A percentile compares a stretch with the other conserved stretches of the same genome.
Evolutionary conservation across 2,888 invertebrate genomes (phyloP).

Genomic region (Zonitis immaculata): DNA sequence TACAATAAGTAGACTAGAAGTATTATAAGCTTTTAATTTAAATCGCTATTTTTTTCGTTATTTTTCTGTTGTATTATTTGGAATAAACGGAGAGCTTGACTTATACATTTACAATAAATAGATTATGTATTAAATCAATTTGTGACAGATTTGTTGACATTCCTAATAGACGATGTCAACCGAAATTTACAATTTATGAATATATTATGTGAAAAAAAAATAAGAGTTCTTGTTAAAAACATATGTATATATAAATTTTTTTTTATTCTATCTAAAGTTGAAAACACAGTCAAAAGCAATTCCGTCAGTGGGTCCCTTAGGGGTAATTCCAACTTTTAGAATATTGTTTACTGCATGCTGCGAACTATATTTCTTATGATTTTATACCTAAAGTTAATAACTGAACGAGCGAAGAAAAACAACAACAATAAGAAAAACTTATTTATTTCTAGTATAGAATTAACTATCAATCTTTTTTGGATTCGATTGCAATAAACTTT

Average conservation of each 20-base stretch:
- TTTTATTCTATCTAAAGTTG: conserved; percentile 31
- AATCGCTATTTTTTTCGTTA: no score
- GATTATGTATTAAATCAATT: no score
- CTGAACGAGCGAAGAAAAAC: not conserved
- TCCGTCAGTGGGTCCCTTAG: conserved; percentile 27
- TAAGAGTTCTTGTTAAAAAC: no score
- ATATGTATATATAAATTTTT: no score
- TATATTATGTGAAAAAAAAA: no score
- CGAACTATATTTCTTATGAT: conserved; percentile 15
- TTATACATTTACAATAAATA: no score
- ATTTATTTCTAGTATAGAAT: not conserved
- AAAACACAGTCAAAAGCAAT: conserved; percentile 31
- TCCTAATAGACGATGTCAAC: no score
- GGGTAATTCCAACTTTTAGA: conserved; percentile 31
- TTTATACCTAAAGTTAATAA: not conserved
- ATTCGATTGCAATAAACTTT: not conserved
- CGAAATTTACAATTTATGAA: no score
- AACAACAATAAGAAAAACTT: not conserved
- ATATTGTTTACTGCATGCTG: conserved; percentile 31
- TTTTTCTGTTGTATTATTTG: no score
- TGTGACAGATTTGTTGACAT: no score
- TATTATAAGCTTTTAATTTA: not conserved
- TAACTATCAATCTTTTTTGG: not conserved
- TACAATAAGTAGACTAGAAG: not conserved
- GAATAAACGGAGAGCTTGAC: no score